Evolutionary conservation across 2,797 vertebrate genomes (phyloP), one percentile per base, ranked within the genome.

Genomic region (Pangasius sanitwongsei): DNA sequence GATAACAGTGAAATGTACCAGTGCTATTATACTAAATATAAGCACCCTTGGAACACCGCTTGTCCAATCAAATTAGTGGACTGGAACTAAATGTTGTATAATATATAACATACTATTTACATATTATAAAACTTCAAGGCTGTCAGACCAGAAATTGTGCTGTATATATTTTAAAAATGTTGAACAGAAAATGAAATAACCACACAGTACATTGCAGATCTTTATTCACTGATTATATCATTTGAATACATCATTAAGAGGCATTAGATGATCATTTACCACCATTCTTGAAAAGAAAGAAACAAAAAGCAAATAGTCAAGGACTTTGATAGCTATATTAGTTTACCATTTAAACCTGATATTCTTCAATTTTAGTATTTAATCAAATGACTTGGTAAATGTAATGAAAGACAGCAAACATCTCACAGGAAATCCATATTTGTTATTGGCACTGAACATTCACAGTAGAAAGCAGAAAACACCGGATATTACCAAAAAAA

Each of bases 221-320:
- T 78, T 78, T 78, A 78, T 53, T 78, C 4, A 53, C 28, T 53
- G 44, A 78, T 78, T 78, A 78, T n/a, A 12, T 53, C 75, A n/a
- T 53, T 53, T 78, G 2, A 53, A 53, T 78, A 78, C 28, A 31
- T 78, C 15, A n/a, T 50, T 77, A 13, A 44, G 74, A 50, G 75
- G 20, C 1, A 41, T 23, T 72, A 23, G 18, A 41, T 72, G 34
- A 72, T 78, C 9, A 53, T 78, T 48, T 78, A 50, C 48, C 25
- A 53, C 3, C 1, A 53, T 16, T 53, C 6, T 48, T 48, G 28
- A 78, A 78, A 78, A 53, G 28, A 78, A 78, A 78, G 25, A 53
- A 50, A 78, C 7, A 63, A 23, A 78, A 53, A 78, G 75, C 3
- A 53, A n/a, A 6, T n/a, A 78, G 48, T 50, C 44, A 25, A 77